Percentiles rank a stretch among this genome's conserved stretches.
Conservation (phyloP, 2,113 vertebrate species). For the Sander lucioperca region DNA sequence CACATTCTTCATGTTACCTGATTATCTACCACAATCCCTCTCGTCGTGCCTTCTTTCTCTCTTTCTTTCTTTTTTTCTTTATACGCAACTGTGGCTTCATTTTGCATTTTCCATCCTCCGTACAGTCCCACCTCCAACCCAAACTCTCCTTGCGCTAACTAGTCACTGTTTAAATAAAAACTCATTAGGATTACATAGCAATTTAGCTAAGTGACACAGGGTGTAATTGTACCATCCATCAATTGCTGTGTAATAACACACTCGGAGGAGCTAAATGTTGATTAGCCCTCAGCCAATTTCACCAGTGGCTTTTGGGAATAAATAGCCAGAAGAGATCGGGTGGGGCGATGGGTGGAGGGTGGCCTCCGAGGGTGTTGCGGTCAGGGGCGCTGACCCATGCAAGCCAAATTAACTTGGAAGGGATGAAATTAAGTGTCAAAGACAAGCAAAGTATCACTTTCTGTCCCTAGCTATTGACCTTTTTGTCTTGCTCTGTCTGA, state of each 20-base stretch:
- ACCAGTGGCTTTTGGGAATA: conserved; percentile 77
- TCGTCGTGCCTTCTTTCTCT: background rate
- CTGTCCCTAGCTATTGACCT: background rate
- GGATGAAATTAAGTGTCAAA: conserved; percentile 59
- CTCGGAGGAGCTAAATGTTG: conserved; percentile 85
- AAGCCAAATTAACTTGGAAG: conserved; percentile 67
- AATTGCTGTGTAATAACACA: conserved; percentile 85
- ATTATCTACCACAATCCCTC: conserved; percentile 21
- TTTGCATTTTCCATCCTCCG: conserved; percentile 22
- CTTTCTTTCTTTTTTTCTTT: background rate
- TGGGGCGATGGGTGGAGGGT: conserved; percentile 45
- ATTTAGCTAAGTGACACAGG: conserved; percentile 87
- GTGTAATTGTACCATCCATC: conserved; percentile 88
- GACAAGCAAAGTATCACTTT: conserved; percentile 48
- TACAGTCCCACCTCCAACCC: background rate
- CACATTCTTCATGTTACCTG: conserved; percentile 36
- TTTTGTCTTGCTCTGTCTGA: background rate
- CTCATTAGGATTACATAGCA: conserved; percentile 86
- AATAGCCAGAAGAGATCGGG: conserved; percentile 58
- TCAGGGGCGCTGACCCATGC: conserved; percentile 64
- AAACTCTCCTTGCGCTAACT: conserved; percentile 70
- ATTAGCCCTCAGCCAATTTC: conserved; percentile 83
- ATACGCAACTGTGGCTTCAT: conserved; percentile 5
- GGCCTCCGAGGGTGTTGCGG: conserved; percentile 39
- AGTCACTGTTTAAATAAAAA: conserved; percentile 85